These are phyloP conservation scores for Parnassius smintheus DNA, from an alignment of 2,888 invertebrate genomes.

Conservation along the genomic window DNA sequence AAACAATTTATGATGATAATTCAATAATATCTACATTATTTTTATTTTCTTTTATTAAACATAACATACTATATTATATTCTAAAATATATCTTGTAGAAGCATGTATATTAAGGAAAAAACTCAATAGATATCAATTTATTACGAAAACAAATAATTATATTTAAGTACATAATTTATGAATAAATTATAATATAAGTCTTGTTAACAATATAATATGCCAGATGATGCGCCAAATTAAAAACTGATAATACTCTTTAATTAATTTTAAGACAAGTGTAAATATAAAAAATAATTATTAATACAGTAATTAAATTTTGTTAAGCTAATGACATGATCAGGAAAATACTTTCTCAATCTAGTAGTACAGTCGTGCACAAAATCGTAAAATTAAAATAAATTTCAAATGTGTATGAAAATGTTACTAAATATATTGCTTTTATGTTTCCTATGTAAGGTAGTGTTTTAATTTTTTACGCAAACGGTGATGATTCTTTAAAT, in stretches of 20 bases:
- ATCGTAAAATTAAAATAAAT: background rate
- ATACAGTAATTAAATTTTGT: background rate
- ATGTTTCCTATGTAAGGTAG: conserved; percentile 48
- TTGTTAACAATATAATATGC: conserved; percentile 4
- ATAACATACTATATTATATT: too few relatives aligned
- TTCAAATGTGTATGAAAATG: background rate
- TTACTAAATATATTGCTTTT: conserved; percentile 13
- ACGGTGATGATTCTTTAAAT: conserved; percentile 55
- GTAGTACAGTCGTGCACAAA: background rate
- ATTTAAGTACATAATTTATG: background rate
- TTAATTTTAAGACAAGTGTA: conserved; percentile 16
- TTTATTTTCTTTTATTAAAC: too few relatives aligned
- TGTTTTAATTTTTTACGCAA: conserved; percentile 65
- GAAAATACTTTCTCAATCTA: background rate
- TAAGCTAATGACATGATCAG: background rate
- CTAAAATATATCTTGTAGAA: too few relatives aligned
- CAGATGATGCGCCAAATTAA: conserved; percentile 19
- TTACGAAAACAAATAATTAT: conserved; percentile 27
- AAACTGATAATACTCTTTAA: conserved; percentile 12
- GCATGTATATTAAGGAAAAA: too few relatives aligned
- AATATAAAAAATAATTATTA: conserved; percentile 2
- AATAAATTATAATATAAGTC: background rate
- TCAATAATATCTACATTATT: too few relatives aligned
- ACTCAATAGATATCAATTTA: conserved; percentile 21
- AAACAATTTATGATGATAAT: background rate